phyloP scores from a whole-genome alignment of 2,888 invertebrate species.

The Drosophila mimetica region DNA sequence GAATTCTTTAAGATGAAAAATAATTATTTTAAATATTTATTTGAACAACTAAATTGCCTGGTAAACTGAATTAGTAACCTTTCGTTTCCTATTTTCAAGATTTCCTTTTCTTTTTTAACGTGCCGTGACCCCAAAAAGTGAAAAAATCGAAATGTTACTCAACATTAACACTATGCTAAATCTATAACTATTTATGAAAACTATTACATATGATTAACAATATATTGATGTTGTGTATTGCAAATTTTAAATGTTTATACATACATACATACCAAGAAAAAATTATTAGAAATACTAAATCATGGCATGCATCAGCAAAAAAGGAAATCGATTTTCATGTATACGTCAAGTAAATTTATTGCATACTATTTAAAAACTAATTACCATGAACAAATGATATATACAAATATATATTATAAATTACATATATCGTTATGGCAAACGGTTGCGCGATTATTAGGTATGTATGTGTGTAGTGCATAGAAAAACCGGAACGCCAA shows the following conservation, averaged over 20 bases:
- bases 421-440: conserved; percentile 41
- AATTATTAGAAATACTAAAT: conserved; percentile 45
- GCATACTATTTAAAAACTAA: conserved; percentile 58
- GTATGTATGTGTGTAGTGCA: conserved; percentile 64
- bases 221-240: conserved; percentile 81
- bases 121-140: conserved; percentile 1
- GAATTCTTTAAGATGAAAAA: conserved; percentile 20
- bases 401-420: conserved; percentile 26
- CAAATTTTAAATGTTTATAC: conserved; percentile 78
- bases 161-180: conserved; percentile 48
- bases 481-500: conserved; percentile 45
- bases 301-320: conserved; percentile 40
- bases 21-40: neutral
- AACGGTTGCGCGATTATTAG: conserved; percentile 60
- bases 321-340: conserved; percentile 59
- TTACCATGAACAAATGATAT: conserved; percentile 49
- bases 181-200: conserved; percentile 63
- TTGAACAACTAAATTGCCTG: neutral
- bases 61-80: neutral
- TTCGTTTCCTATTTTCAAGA: neutral
- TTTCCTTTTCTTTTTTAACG: neutral
- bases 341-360: conserved; percentile 73
- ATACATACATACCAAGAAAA: conserved; percentile 55
- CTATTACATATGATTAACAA: conserved; percentile 69
- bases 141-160: conserved; percentile 37